Percentiles rank a stretch among this genome's conserved stretches.
These are phyloP conservation scores for Perithous albicinctus DNA, from an alignment of 2,888 invertebrate genomes.

Conservation along the genomic window DNA sequence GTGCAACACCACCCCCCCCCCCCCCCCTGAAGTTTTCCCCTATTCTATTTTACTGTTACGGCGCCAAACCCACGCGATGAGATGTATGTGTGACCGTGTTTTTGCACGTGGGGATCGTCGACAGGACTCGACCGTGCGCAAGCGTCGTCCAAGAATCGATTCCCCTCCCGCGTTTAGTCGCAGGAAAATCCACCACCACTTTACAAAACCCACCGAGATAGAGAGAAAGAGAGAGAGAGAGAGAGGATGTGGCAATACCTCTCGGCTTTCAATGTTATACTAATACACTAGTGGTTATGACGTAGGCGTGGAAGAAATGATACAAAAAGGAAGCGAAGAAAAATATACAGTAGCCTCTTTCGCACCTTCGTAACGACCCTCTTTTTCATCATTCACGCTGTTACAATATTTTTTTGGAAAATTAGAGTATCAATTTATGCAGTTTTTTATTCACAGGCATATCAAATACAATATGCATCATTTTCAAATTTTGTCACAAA, in stretches of 20 bases:
- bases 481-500: too few relatives aligned
- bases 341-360: too few relatives aligned
- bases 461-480: too few relatives aligned
- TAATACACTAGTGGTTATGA: slow-evolving; percentile 11
- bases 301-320: slow-evolving; percentile 15
- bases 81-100: slow-evolving; percentile 65
- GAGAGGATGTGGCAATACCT: too few relatives aligned
- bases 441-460: too few relatives aligned
- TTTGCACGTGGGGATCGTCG: slow-evolving; percentile 79
- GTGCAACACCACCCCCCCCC: too few relatives aligned
- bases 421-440: too few relatives aligned
- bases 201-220: too few relatives aligned
- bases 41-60: slow-evolving; percentile 9
- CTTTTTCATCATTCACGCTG: too few relatives aligned
- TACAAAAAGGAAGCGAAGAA: slow-evolving; percentile 4
- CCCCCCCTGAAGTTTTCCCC: slow-evolving; percentile 6
- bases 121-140: slow-evolving; percentile 77
- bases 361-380: too few relatives aligned
- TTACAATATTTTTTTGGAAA: too few relatives aligned
- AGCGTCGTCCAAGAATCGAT: slow-evolving; percentile 81
- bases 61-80: slow-evolving; percentile 64
- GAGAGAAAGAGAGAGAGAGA: too few relatives aligned
- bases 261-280: slow-evolving; percentile 27
- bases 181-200: slow-evolving; percentile 39
- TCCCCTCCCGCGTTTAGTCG: slow-evolving; percentile 77